A percentile compares a stretch with the other conserved stretches of the same genome.
Conservation (phyloP, 2,797 vertebrate species). For the Myoxocephalus aenaeus region DNA sequence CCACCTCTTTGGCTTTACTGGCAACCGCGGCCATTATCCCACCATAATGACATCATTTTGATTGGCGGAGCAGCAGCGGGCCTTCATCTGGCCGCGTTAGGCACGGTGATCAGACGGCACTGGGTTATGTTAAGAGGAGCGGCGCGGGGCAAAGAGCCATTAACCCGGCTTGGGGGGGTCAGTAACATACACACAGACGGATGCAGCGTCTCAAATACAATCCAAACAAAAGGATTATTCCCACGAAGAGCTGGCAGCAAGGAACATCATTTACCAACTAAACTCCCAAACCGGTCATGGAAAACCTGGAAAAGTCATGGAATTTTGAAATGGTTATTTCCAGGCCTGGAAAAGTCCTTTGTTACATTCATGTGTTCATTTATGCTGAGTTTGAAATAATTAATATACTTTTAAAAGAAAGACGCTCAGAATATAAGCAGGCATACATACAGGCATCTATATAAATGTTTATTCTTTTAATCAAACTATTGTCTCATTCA, state of each 20-base stretch:
- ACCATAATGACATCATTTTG: constrained; percentile 74
- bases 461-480: too few species aligned
- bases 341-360: too few species aligned
- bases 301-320: too few species aligned
- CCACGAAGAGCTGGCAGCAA: constrained; percentile 13
- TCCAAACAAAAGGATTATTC: background rate
- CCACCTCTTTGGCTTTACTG: constrained; percentile 41
- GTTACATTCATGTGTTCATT: too few species aligned
- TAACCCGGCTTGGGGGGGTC: constrained; percentile 45
- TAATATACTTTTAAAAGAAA: too few species aligned
- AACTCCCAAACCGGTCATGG: background rate
- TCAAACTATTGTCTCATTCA: too few species aligned
- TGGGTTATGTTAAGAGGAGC: constrained; percentile 61
- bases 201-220: background rate
- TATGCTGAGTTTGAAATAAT: too few species aligned
- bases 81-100: constrained; percentile 71
- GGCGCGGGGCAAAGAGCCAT: constrained; percentile 56
- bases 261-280: background rate
- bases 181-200: background rate
- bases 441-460: too few species aligned
- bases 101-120: constrained; percentile 64
- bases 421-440: too few species aligned
- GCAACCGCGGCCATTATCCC: constrained; percentile 61
- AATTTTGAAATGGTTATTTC: too few species aligned
- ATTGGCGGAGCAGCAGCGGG: constrained; percentile 70